Base-by-base conservation (phyloP, 2,888 invertebrate genomes). In the Desoria tigrina region DNA sequence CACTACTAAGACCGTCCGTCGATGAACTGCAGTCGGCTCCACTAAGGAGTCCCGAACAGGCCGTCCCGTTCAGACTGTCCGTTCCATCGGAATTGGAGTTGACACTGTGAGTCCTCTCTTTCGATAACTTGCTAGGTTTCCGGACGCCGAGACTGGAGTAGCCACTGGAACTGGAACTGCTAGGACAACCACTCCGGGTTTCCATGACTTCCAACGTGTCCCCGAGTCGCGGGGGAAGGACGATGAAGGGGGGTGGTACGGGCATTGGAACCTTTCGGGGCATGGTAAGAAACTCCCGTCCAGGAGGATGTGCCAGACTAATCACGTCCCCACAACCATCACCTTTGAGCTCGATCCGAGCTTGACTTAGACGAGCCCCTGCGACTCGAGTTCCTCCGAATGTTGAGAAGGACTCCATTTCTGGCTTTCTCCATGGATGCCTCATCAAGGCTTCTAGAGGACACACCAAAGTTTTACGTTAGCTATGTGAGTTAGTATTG, bases 401-500 rank as follows among this genome's bases (percentile, higher is more conserved):
- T 6, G 75, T 75, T 9, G 74, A 74, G 59, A 75, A 75, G 42
- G 68, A 70, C 53, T 75, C 75, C 63, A 72, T 59, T 32, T 68
- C 60, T 23, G 63, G 61, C 57, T 69, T 65, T 54, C 68, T 45
- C 53, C 68, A 60, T 54, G 58, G 60, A 16, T 62, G 64, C 39
- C 72, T 42, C 68, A 73, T 73, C 7, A 73, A 45, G 42, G 72
- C 68, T 63, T 70, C 72, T 72, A 45, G 1, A 18, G n/a, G n/a
- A n/a, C n/a, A n/a, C n/a, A n/a, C n/a, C n/a, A n/a, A 24, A 42
- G 32, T 26, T 39, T n/a, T 49, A 49, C 21, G n/a, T 49, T 49
- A 49, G 42, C 42, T 39, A 14, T 14, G 42, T 14, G 42, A 14
- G 42, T 14, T 11, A 39, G 14, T 14, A 39, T 11, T 14, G 42